phyloP scores from a whole-genome alignment of 1,140 invertebrate species.

The Aphaenogaster rudis region DNA sequence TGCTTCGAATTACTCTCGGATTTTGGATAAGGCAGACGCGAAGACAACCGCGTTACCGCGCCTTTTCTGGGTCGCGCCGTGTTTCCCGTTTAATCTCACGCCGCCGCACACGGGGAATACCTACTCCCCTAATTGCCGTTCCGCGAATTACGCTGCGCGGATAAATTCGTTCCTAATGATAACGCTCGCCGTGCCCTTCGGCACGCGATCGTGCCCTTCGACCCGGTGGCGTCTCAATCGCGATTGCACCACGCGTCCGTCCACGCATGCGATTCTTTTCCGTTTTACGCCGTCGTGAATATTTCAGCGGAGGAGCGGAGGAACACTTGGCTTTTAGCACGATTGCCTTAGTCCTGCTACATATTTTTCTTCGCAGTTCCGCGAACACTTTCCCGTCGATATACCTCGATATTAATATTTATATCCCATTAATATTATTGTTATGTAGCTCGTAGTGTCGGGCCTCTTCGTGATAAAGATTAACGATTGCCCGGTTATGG shows the following conservation, averaged over 20 bases:
- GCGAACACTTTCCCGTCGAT: neutral
- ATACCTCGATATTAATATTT: conserved; percentile 34
- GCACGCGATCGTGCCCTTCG: conserved; percentile 13
- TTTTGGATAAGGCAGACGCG: conserved; percentile 46
- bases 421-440: conserved; percentile 36
- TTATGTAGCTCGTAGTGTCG: conserved; percentile 13
- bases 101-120: neutral
- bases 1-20: conserved; percentile 46
- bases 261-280: neutral
- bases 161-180: neutral
- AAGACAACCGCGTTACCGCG: conserved; percentile 21
- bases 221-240: neutral
- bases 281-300: neutral
- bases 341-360: neutral
- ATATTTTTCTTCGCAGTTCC: neutral
- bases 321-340: neutral
- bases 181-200: neutral
- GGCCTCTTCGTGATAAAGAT: conserved; percentile 51
- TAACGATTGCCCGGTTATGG: conserved; percentile 41
- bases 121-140: conserved; percentile 20
- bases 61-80: neutral
- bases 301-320: neutral
- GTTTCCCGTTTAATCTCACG: conserved; percentile 1
- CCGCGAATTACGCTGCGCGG: neutral
- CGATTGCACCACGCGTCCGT: neutral